phyloP scores from a whole-genome alignment of 2,888 invertebrate species.

The Spisula subtruncata region DNA sequence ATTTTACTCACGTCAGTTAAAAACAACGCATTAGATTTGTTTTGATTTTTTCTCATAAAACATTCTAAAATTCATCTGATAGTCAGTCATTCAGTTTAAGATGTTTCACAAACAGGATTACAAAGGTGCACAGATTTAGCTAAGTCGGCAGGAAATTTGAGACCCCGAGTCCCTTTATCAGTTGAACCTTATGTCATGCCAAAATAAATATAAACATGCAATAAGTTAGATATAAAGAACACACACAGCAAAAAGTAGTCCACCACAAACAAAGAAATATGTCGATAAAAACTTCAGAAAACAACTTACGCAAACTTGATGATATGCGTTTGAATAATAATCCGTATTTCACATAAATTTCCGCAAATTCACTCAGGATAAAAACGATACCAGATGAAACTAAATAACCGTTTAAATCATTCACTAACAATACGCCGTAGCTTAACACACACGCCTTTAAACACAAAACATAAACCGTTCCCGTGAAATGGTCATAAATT shows the following conservation, averaged over 20 bases:
- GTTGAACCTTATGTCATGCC: not conserved
- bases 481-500: not conserved
- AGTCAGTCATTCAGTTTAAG: too few relatives aligned
- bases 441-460: not conserved
- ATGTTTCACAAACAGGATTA: too few relatives aligned
- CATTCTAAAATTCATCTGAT: too few relatives aligned
- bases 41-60: too few relatives aligned
- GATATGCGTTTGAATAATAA: not conserved
- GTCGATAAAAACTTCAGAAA: not conserved
- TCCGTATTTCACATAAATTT: not conserved
- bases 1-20: too few relatives aligned
- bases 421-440: not conserved
- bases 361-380: not conserved
- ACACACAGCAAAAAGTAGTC: not conserved
- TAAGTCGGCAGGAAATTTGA: not conserved
- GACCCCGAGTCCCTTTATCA: not conserved
- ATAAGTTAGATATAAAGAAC: not conserved
- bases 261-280: not conserved
- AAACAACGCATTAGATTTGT: too few relatives aligned
- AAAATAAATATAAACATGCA: not conserved
- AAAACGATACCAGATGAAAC: not conserved
- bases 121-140: not conserved
- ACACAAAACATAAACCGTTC: not conserved
- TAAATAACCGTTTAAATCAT: constrained; percentile 7
- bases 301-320: not conserved